Percentiles rank a stretch among this genome's conserved stretches.
Conservation (phyloP, 2,888 invertebrate species). For the Hirudinaria manillensis region DNA sequence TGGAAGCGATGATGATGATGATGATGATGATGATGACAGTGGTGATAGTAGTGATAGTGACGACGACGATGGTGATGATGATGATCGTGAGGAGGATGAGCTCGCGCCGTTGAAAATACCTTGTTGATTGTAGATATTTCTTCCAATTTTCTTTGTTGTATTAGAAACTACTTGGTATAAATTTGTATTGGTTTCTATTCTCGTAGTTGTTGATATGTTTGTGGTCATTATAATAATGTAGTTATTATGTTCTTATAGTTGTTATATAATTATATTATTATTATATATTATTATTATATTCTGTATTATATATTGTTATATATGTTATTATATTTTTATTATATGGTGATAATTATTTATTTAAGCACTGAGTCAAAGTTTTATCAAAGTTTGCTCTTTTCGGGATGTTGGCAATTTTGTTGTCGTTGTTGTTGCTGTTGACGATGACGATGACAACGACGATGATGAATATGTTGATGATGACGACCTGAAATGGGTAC, state of each 20-base stretch:
- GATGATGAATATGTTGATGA: neutral
- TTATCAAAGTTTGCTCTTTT: too few species aligned
- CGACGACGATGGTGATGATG: slow-evolving; percentile 8
- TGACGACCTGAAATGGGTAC: too few species aligned
- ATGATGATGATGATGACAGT: slow-evolving; percentile 22
- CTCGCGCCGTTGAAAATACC: neutral
- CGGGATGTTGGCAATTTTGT: too few species aligned
- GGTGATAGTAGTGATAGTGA: neutral
- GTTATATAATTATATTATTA: too few species aligned
- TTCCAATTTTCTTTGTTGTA: neutral
- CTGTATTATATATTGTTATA: too few species aligned
- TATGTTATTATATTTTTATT: too few species aligned
- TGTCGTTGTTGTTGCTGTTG: neutral
- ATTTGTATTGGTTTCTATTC: neutral
- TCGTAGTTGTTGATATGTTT: neutral
- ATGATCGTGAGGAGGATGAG: neutral
- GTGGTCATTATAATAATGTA: too few species aligned
- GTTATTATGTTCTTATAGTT: too few species aligned
- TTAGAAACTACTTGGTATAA: too few species aligned
- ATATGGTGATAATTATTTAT: too few species aligned
- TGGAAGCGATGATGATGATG: slow-evolving; percentile 9
- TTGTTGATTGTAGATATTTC: neutral
- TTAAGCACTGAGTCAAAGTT: too few species aligned
- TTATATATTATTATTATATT: too few species aligned
- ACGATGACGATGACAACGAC: neutral